Evolutionary conservation across 1,140 invertebrate species (phyloP).

Genomic region (Diploscapter pachys): DNA sequence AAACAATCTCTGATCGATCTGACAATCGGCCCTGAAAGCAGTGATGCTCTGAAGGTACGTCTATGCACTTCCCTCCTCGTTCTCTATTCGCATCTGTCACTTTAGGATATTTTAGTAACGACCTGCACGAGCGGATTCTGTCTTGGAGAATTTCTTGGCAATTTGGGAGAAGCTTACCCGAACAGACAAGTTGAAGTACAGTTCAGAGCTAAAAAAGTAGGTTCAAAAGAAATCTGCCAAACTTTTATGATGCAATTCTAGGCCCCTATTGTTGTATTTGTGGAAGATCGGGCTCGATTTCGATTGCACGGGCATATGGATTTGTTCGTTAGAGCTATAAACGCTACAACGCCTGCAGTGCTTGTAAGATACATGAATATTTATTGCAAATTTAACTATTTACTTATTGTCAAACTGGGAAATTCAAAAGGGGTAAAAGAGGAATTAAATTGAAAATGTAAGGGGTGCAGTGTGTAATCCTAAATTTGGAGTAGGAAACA

Average conservation of each 20-base stretch:
- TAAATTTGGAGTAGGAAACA: no score
- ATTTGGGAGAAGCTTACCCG: constrained; percentile 52
- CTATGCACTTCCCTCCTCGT: background rate
- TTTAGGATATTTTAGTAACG: constrained; percentile 51
- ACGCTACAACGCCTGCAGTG: constrained; percentile 40
- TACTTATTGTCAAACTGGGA: no score
- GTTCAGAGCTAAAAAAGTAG: constrained; percentile 55
- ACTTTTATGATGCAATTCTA: background rate
- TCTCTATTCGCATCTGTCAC: constrained; percentile 30
- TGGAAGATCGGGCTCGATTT: constrained; percentile 53
- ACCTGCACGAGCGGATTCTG: constrained; percentile 49
- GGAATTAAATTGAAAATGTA: no score
- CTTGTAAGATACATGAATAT: constrained; percentile 31
- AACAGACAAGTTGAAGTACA: constrained; percentile 54
- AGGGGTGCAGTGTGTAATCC: no score
- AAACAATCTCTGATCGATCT: constrained; percentile 54
- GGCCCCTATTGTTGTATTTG: constrained; percentile 55
- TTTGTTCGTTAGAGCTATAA: constrained; percentile 46
- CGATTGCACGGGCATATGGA: constrained; percentile 55
- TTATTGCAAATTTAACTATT: background rate
- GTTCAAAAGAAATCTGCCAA: background rate
- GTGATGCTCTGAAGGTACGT: constrained; percentile 14
- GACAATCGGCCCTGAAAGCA: constrained; percentile 49
- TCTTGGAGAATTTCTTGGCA: constrained; percentile 55
- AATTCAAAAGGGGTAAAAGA: no score